These are phyloP conservation scores for Drosophila sordidula DNA, from an alignment of 2,888 invertebrate genomes.

Conservation along the genomic window DNA sequence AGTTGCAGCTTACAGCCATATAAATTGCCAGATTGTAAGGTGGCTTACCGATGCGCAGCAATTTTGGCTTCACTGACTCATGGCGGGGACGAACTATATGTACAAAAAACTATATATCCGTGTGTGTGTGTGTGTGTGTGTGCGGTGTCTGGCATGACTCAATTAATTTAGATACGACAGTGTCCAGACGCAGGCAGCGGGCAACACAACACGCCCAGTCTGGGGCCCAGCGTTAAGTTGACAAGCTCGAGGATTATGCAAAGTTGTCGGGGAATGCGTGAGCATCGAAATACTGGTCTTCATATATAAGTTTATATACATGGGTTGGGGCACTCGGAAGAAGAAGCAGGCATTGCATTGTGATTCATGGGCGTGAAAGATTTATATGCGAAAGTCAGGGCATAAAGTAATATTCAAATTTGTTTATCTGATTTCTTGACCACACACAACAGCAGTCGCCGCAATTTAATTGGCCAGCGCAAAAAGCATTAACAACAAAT, in stretches of 20 bases:
- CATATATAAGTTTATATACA: not conserved
- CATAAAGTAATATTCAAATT: conserved; percentile 40
- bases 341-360: not conserved
- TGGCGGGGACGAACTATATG: conserved; percentile 2
- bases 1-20: conserved; percentile 32
- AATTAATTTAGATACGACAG: conserved; percentile 68
- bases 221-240: conserved; percentile 56
- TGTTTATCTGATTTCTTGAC: conserved; percentile 57
- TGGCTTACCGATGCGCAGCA: conserved; percentile 62
- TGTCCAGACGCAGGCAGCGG: conserved; percentile 65
- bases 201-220: conserved; percentile 64
- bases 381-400: conserved; percentile 41
- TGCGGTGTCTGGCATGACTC: conserved; percentile 64
- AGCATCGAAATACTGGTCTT: conserved; percentile 9
- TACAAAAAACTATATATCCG: not conserved
- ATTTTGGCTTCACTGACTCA: conserved; percentile 63
- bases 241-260: conserved; percentile 53
- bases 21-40: conserved; percentile 48
- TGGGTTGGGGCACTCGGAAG: conserved; percentile 11
- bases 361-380: conserved; percentile 48
- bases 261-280: conserved; percentile 48
- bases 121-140: conserved; percentile 16
- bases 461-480: conserved; percentile 44
- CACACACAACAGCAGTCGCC: conserved; percentile 54
- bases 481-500: conserved; percentile 52